Conservation (phyloP, 2,113 vertebrate species). For the Kobus ellipsiprymnus region DNA sequence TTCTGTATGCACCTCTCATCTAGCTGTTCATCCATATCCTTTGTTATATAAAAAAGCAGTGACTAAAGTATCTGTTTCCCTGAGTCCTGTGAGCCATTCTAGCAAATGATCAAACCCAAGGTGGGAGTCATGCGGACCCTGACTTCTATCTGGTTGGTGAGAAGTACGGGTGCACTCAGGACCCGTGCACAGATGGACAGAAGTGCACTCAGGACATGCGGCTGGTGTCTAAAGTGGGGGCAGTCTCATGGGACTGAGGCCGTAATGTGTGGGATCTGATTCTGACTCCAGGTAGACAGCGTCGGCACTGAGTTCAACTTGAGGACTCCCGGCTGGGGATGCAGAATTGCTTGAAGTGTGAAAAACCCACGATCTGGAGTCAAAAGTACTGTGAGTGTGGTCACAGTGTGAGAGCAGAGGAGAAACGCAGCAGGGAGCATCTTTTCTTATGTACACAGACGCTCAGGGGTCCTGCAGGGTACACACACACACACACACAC, state of each 20-base stretch:
- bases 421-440: not conserved
- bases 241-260: not conserved
- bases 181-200: no score
- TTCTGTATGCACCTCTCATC: not conserved
- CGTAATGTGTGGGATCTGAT: not conserved
- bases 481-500: no score
- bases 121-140: not conserved
- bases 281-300: not conserved
- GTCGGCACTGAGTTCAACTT: not conserved
- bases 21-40: not conserved
- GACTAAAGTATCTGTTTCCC: not conserved
- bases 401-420: not conserved
- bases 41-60: not conserved
- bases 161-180: no score
- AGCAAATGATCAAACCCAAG: not conserved
- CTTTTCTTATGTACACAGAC: not conserved
- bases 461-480: not conserved
- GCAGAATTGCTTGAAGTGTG: not conserved
- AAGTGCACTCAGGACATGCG: not conserved
- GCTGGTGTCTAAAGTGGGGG: not conserved
- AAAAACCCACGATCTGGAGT: not conserved
- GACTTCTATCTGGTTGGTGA: not conserved
- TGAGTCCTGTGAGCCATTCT: not conserved
- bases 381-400: not conserved
- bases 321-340: not conserved